Conservation (phyloP, 2,113 vertebrate genomes). For the Ceyx cyanopectus region DNA sequence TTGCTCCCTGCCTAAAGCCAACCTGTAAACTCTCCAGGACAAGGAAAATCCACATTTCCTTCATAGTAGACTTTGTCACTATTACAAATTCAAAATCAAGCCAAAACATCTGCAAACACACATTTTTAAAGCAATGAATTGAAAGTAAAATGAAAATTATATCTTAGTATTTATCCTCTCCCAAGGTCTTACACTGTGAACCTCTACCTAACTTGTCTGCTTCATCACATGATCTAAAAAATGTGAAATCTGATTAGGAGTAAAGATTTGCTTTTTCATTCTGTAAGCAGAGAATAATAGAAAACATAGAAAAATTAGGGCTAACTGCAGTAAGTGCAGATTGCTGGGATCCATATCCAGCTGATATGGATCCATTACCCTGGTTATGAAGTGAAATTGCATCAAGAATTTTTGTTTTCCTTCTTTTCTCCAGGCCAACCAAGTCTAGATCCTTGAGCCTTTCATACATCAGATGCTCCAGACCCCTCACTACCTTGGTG, state of each 20-base stretch:
- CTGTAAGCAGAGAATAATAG: background rate
- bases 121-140: slow-evolving; percentile 48
- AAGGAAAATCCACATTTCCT: slow-evolving; percentile 5
- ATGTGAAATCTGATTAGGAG: slow-evolving; percentile 9
- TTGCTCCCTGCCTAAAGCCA: background rate
- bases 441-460: background rate
- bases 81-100: slow-evolving; percentile 18
- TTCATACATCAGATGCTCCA: background rate
- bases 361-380: background rate
- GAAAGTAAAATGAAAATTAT: slow-evolving; percentile 57
- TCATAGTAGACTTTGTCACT: slow-evolving; percentile 8
- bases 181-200: slow-evolving; percentile 38
- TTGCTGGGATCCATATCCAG: background rate
- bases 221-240: slow-evolving; percentile 23
- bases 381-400: background rate
- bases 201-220: slow-evolving; percentile 50
- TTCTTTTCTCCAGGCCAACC: background rate
- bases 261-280: slow-evolving; percentile 55
- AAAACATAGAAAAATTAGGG: background rate
- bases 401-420: background rate
- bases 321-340: background rate
- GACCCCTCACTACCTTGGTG: background rate
- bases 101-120: background rate
- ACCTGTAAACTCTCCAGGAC: background rate
- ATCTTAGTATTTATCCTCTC: slow-evolving; percentile 12